Percentiles rank a stretch among this genome's conserved stretches.
phyloP scores from a whole-genome alignment of 2,113 vertebrate species.

The Arothron firmamentum region DNA sequence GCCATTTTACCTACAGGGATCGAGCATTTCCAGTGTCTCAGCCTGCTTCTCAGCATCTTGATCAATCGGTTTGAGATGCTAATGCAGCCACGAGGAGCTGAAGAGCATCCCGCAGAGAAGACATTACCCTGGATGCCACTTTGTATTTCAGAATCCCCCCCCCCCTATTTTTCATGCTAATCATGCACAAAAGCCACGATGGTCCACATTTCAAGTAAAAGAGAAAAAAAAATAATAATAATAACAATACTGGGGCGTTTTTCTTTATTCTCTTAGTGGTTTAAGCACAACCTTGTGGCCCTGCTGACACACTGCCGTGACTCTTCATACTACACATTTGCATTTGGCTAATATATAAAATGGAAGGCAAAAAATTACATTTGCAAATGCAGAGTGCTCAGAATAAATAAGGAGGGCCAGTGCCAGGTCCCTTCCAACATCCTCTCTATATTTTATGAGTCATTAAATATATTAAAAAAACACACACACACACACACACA shows the following conservation, averaged over 20 bases:
- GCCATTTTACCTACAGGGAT: constrained; percentile 3
- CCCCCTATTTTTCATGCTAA: too few relatives aligned
- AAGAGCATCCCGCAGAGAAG: neutral
- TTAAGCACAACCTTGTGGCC: too few relatives aligned
- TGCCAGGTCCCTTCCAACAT: constrained; percentile 28
- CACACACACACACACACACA: too few relatives aligned
- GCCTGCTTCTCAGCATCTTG: neutral
- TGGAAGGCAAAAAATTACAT: constrained; percentile 37
- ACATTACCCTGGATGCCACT: neutral
- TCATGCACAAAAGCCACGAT: too few relatives aligned
- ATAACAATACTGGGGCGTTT: too few relatives aligned
- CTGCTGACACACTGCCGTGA: too few relatives aligned
- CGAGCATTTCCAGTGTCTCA: neutral
- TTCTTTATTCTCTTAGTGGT: too few relatives aligned
- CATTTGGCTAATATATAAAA: constrained; percentile 37
- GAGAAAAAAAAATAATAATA: too few relatives aligned
- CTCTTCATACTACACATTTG: constrained; percentile 10
- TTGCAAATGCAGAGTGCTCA: constrained; percentile 36
- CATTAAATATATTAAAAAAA: constrained; percentile 27
- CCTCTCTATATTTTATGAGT: constrained; percentile 26
- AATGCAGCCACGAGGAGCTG: neutral
- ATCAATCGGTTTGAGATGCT: neutral
- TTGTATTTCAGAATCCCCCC: neutral
- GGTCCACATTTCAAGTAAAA: too few relatives aligned
- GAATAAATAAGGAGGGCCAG: constrained; percentile 35